Evolutionary conservation across 2,888 invertebrate genomes (phyloP).

Genomic region (Brachyptera putata): DNA sequence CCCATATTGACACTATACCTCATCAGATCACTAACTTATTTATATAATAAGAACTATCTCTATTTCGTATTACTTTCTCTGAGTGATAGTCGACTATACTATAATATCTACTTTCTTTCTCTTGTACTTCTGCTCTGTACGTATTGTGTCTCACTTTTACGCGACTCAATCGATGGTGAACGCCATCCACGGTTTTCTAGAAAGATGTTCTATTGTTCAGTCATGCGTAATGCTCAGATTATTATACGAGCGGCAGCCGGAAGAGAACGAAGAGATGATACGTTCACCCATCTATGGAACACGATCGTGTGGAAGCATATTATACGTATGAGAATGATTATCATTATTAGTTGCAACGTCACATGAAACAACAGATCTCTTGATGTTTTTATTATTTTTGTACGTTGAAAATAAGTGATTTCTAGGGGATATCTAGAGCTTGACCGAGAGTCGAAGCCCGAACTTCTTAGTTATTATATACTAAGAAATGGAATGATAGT

Average conservation of each 20-base stretch:
- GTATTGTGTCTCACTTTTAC: background rate
- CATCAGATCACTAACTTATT: background rate
- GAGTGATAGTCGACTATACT: background rate
- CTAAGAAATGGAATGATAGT: no score
- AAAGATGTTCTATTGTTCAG: conserved; percentile 11
- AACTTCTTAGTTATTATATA: no score
- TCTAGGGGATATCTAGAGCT: no score
- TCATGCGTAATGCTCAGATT: conserved; percentile 5
- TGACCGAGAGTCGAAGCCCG: no score
- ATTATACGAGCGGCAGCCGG: conserved; percentile 15
- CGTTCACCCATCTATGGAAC: conserved; percentile 3
- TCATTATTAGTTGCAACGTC: no score
- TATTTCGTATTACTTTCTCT: background rate
- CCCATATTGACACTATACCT: background rate
- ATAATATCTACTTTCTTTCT: conserved; percentile 7
- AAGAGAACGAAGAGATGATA: background rate
- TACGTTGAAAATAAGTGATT: no score
- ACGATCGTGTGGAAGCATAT: no score
- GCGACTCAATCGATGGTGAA: no score
- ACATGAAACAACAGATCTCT: no score
- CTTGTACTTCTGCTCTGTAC: background rate
- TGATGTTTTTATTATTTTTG: no score
- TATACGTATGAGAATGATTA: no score
- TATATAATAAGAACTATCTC: background rate
- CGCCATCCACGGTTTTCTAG: background rate